Percentiles rank a stretch among this genome's conserved stretches.
These are phyloP conservation scores for Wiebesia pumilae DNA, from an alignment of 1,140 invertebrate species.

Conservation along the genomic window DNA sequence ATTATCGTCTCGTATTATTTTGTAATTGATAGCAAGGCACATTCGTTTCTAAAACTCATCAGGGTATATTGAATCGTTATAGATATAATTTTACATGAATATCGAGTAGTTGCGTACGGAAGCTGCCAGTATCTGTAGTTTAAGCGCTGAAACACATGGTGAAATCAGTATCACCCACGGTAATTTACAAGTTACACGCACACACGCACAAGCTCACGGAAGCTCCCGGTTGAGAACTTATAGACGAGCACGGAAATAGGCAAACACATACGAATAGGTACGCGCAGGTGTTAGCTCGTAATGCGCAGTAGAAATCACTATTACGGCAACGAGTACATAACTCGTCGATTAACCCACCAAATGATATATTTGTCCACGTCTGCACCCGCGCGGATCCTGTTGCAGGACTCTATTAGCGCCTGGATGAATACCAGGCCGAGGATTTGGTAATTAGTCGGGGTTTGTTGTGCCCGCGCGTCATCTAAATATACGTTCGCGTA, in stretches of 20 bases:
- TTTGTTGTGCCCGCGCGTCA: constrained; percentile 1
- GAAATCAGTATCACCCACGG: background rate
- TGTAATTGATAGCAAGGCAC: no score
- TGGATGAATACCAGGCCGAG: background rate
- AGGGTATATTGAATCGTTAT: background rate
- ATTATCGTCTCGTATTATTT: background rate
- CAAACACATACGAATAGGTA: background rate
- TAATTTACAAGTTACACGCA: background rate
- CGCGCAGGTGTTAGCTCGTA: constrained; percentile 37
- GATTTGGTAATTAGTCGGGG: constrained; percentile 21
- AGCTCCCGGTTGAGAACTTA: no score
- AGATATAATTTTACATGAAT: background rate
- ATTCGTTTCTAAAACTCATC: no score
- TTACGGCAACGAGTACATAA: constrained; percentile 54
- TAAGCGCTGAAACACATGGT: no score
- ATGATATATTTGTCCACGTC: background rate
- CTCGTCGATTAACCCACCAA: constrained; percentile 7
- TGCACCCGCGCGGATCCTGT: background rate
- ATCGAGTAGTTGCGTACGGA: background rate
- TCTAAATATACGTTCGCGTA: background rate
- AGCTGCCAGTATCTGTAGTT: background rate
- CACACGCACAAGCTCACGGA: no score
- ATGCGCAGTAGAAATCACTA: background rate
- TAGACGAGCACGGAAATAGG: background rate
- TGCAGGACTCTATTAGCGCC: constrained; percentile 5